Evolutionary conservation across 2,113 vertebrate genomes (phyloP).

Genomic region (Antidorcas marsupialis): DNA sequence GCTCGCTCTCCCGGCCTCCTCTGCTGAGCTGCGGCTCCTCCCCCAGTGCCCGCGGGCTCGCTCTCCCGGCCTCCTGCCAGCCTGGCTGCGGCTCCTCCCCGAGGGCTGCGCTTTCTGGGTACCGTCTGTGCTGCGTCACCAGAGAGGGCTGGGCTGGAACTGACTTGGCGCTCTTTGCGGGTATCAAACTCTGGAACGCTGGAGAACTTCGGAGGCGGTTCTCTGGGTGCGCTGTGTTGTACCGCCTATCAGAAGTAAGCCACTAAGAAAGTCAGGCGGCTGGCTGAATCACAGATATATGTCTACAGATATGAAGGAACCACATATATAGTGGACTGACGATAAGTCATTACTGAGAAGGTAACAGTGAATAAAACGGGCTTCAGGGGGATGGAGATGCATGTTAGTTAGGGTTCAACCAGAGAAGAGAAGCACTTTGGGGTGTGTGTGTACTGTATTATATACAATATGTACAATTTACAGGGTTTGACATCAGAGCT

Average conservation of each 20-base stretch:
- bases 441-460: no score
- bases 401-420: not conserved
- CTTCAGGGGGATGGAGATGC: not conserved
- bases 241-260: not conserved
- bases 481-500: not conserved
- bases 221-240: not conserved
- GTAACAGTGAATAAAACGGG: not conserved
- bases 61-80: not conserved
- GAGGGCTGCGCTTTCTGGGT: not conserved
- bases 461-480: not conserved
- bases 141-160: not conserved
- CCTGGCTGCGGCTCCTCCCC: not conserved
- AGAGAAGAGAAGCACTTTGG: not conserved
- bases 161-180: not conserved
- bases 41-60: fast-evolving
- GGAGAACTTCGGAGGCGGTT: not conserved
- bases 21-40: not conserved
- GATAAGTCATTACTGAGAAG: not conserved
- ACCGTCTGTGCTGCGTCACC: not conserved
- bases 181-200: not conserved
- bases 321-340: not conserved
- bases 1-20: not conserved
- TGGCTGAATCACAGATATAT: not conserved
- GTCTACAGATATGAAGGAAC: not conserved
- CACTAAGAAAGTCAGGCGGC: not conserved